These are phyloP conservation scores for Syndactyla subalaris DNA, from an alignment of 2,797 vertebrate genomes.

Conservation along the genomic window DNA sequence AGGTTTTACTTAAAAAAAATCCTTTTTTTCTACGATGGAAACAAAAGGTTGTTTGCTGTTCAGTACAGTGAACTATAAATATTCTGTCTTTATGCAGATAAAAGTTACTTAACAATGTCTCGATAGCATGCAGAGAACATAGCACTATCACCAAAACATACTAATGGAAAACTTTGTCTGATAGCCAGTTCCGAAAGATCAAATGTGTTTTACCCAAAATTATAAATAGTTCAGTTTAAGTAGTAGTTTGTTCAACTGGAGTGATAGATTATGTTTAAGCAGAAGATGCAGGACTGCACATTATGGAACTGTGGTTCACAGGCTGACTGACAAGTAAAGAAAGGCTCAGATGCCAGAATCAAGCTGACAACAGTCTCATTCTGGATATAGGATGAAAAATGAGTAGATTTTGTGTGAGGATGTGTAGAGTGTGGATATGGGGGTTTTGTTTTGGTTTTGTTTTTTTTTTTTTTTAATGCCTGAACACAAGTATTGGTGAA, in stretches of 20 bases:
- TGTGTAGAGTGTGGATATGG: not conserved
- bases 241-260: not conserved
- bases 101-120: not conserved
- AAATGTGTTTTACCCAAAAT: not conserved
- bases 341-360: not conserved
- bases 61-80: not conserved
- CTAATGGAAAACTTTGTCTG: not conserved
- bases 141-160: not conserved
- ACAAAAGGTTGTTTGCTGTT: not conserved
- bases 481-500: not conserved
- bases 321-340: not conserved
- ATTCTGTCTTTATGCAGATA: not conserved
- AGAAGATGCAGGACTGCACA: not conserved
- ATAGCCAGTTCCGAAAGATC: not conserved
- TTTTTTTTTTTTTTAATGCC: not conserved
- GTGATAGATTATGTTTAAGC: not conserved
- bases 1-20: not conserved
- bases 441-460: not conserved
- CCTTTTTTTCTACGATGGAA: not conserved
- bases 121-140: not conserved
- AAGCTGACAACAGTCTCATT: not conserved
- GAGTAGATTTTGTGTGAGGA: not conserved
- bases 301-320: not conserved
- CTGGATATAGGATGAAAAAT: not conserved
- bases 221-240: not conserved